Evolutionary conservation across 2,113 vertebrate genomes (phyloP).

Genomic region (Sphaerodactylus townsendi): DNA sequence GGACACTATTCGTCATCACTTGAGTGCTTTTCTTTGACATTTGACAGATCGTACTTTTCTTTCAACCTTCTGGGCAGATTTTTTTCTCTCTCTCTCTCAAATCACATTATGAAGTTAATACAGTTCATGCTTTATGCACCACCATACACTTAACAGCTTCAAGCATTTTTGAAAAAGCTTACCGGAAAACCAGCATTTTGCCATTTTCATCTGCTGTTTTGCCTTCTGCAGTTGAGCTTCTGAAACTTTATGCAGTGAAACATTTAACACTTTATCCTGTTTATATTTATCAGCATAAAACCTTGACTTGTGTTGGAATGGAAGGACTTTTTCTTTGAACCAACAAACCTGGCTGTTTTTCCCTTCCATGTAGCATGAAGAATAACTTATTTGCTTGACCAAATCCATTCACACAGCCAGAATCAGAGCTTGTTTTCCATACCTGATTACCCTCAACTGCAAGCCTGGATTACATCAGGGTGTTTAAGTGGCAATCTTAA

Average conservation of each 20-base stretch:
- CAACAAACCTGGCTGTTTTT: neutral
- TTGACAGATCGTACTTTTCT: constrained; percentile 6
- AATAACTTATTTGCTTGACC: too few relatives aligned
- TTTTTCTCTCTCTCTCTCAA: neutral
- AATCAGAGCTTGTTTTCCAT: too few relatives aligned
- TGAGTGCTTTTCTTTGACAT: constrained; percentile 4
- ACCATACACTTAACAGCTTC: neutral
- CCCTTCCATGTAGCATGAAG: neutral
- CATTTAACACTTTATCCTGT: neutral
- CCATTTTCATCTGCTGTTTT: neutral
- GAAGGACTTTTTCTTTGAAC: too few relatives aligned
- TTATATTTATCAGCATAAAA: neutral
- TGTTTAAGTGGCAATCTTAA: too few relatives aligned
- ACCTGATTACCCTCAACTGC: too few relatives aligned
- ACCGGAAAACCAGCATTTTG: neutral
- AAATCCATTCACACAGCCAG: too few relatives aligned
- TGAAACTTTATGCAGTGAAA: neutral
- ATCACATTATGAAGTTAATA: neutral
- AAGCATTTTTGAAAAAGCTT: neutral
- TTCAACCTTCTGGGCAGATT: constrained; percentile 2
- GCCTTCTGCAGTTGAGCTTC: neutral
- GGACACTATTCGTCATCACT: neutral
- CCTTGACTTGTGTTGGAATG: neutral
- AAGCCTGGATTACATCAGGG: too few relatives aligned
- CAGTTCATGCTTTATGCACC: constrained; percentile 2